Evolutionary conservation across 2,113 vertebrate species (phyloP).

Genomic region (Rafetus swinhoei): DNA sequence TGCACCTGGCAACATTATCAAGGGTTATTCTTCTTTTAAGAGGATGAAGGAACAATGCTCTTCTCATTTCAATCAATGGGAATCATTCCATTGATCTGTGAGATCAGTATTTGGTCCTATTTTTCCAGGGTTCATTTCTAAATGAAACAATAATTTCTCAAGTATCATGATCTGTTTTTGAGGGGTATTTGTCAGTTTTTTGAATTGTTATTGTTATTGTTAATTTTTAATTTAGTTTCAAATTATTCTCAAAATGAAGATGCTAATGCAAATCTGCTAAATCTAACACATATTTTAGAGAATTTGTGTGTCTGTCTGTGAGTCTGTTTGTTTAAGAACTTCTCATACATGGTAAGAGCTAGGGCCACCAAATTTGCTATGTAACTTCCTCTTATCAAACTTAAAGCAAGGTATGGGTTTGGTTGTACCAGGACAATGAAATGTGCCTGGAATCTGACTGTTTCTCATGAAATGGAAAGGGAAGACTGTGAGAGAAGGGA

Average conservation of each 20-base stretch:
- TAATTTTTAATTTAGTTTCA: slow-evolving; percentile 65
- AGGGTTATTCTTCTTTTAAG: not conserved
- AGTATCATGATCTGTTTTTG: not conserved
- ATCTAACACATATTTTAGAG: not conserved
- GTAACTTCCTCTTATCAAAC: no score
- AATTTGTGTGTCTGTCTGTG: no score
- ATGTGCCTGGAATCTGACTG: no score
- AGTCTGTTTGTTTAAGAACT: no score
- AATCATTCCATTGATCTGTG: not conserved
- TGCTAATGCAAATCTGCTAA: slow-evolving; percentile 59
- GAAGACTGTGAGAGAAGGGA: no score
- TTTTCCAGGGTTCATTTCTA: slow-evolving; percentile 7
- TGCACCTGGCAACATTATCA: not conserved
- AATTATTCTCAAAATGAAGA: slow-evolving; percentile 60
- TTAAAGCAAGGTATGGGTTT: no score
- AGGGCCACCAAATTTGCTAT: no score
- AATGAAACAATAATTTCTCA: not conserved
- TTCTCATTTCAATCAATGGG: not conserved
- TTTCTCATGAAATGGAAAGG: no score
- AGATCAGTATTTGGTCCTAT: not conserved
- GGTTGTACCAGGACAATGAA: no score
- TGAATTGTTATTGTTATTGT: slow-evolving; percentile 31
- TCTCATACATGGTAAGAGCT: no score
- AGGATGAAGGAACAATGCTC: not conserved
- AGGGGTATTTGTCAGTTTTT: not conserved